Conservation (phyloP, 2,888 invertebrate genomes). For the Phyto melanocephala region DNA sequence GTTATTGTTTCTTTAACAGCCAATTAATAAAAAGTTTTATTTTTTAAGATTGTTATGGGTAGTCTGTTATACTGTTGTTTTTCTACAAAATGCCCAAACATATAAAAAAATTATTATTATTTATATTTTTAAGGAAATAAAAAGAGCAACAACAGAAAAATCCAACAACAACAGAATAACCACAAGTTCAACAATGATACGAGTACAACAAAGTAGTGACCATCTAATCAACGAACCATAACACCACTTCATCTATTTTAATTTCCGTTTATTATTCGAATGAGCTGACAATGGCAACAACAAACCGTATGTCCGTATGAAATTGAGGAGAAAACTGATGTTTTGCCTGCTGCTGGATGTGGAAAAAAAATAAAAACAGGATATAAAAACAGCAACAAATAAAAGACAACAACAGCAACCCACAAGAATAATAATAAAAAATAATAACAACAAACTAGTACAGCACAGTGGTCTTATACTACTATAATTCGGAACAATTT, state of each 20-base stretch:
- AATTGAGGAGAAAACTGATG: background rate
- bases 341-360: background rate
- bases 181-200: conserved; percentile 8
- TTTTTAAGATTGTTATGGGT: background rate
- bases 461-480: too few species aligned
- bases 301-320: background rate
- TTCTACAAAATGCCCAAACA: background rate
- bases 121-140: background rate
- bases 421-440: conserved; percentile 2
- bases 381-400: background rate
- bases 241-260: conserved; percentile 58
- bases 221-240: conserved; percentile 61
- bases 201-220: conserved; percentile 37
- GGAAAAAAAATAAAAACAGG: background rate
- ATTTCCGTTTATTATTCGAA: conserved; percentile 53
- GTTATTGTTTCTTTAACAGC: conserved; percentile 24
- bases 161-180: background rate
- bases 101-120: background rate
- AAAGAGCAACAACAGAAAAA: conserved; percentile 25
- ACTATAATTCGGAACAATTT: too few species aligned
- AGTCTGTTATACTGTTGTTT: background rate
- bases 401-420: too few species aligned
- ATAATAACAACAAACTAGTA: too few species aligned
- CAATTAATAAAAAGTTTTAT: conserved; percentile 40
- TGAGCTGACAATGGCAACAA: conserved; percentile 33